A percentile compares a stretch with the other conserved stretches of the same genome.
Evolutionary conservation across 2,888 invertebrate species (phyloP).

Genomic region (Acleris literana): DNA sequence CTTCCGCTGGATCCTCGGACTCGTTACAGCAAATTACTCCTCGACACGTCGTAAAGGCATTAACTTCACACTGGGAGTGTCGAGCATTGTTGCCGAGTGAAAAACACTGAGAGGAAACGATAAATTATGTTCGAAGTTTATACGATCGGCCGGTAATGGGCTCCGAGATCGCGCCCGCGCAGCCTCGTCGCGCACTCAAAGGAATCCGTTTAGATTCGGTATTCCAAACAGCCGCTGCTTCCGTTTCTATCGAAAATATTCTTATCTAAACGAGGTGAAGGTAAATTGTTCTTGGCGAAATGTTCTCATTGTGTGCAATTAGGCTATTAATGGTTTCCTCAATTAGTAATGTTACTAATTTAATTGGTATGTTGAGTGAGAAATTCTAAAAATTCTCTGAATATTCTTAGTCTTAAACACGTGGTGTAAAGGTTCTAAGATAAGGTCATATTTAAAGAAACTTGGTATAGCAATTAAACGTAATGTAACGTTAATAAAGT

Average conservation of each 20-base stretch:
- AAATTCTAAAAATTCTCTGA: neutral
- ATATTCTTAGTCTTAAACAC: neutral
- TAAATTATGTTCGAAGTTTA: conserved; percentile 81
- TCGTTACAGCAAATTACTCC: conserved; percentile 68
- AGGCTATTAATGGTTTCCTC: conserved; percentile 9
- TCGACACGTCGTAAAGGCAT: conserved; percentile 75
- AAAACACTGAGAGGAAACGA: conserved; percentile 79
- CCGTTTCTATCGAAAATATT: conserved; percentile 35
- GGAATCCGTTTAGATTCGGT: conserved; percentile 39
- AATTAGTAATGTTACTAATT: neutral
- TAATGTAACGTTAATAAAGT: conserved; percentile 16
- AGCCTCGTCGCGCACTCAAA: conserved; percentile 49
- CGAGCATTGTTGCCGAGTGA: conserved; percentile 75
- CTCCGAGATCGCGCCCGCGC: conserved; percentile 57
- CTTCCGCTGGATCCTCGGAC: conserved; percentile 51
- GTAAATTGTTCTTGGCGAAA: conserved; percentile 29
- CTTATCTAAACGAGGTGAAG: conserved; percentile 30
- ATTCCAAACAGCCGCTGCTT: conserved; percentile 32
- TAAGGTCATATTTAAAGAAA: neutral
- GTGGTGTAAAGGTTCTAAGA: no score
- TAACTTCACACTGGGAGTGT: conserved; percentile 66
- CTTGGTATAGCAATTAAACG: neutral
- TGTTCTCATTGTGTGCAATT: conserved; percentile 6
- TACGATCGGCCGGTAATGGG: conserved; percentile 76
- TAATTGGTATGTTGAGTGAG: neutral